Conservation (phyloP, 2,888 invertebrate genomes). For the Aspidapion aeneum region DNA sequence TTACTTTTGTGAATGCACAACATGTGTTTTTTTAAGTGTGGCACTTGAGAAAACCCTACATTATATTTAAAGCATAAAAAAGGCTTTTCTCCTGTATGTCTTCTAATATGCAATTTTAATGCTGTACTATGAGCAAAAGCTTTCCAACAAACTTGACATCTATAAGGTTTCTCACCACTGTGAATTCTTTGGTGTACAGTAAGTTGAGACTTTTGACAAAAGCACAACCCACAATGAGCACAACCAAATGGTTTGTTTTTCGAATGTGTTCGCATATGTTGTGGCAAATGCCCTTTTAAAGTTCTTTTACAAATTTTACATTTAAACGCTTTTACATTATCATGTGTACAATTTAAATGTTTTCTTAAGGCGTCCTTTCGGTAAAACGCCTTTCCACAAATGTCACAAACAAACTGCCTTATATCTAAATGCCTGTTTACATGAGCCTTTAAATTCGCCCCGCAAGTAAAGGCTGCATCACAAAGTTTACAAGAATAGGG, state of each 20-base stretch:
- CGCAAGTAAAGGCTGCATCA: constrained; percentile 65
- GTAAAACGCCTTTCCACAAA: constrained; percentile 76
- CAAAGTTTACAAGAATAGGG: constrained; percentile 71
- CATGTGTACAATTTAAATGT: constrained; percentile 73
- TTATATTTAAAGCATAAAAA: constrained; percentile 70
- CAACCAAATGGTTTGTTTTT: constrained; percentile 76
- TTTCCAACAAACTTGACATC: constrained; percentile 75
- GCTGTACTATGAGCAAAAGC: constrained; percentile 84
- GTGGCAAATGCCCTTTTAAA: constrained; percentile 76
- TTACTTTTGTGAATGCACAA: constrained; percentile 75
- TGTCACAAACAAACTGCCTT: constrained; percentile 73
- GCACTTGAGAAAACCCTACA: constrained; percentile 74
- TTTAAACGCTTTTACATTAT: constrained; percentile 68
- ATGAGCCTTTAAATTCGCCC: constrained; percentile 60
- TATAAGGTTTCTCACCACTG: constrained; percentile 78
- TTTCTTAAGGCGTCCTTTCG: constrained; percentile 71
- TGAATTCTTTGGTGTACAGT: constrained; percentile 83
- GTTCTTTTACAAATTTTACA: constrained; percentile 79
- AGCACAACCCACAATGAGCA: constrained; percentile 71
- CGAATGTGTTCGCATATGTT: constrained; percentile 79
- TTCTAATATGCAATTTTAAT: constrained; percentile 74
- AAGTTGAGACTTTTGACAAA: constrained; percentile 80
- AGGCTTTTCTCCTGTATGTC: constrained; percentile 84
- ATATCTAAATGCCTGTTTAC: constrained; percentile 69
- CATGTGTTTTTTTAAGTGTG: constrained; percentile 88